A percentile compares a stretch with the other conserved stretches of the same genome.
Conservation (phyloP, 2,797 vertebrate species). For the Lutjanus argentimaculatus region DNA sequence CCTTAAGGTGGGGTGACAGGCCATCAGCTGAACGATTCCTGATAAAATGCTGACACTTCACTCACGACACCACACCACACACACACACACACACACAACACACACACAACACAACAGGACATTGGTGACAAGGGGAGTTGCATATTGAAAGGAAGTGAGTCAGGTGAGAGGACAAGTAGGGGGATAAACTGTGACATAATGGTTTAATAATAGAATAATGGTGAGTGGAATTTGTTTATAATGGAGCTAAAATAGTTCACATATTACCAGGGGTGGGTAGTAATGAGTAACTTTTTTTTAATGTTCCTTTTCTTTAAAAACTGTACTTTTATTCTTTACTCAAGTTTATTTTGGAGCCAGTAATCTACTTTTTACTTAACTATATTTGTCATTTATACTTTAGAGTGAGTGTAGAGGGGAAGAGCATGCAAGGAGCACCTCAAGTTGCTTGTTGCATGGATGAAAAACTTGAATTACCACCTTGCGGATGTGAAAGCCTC, state of each 20-base stretch:
- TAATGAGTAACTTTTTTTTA: too few relatives aligned
- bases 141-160: conserved; percentile 66
- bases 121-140: conserved; percentile 63
- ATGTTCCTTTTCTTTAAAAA: too few relatives aligned
- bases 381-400: too few relatives aligned
- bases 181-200: conserved; percentile 57
- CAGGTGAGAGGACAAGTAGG: conserved; percentile 49
- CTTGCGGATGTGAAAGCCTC: too few relatives aligned
- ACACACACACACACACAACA: conserved; percentile 41
- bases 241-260: not conserved
- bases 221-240: conserved; percentile 20
- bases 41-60: conserved; percentile 82
- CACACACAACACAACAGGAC: conserved; percentile 74
- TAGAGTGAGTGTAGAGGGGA: too few relatives aligned
- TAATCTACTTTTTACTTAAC: too few relatives aligned
- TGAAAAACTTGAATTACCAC: too few relatives aligned
- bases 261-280: too few relatives aligned
- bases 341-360: too few relatives aligned
- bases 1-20: conserved; percentile 79
- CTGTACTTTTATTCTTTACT: too few relatives aligned
- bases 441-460: too few relatives aligned
- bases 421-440: too few relatives aligned
- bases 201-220: conserved; percentile 38
- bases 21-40: conserved; percentile 74
- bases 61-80: conserved; percentile 44